These are phyloP conservation scores for Mesodorylaimus sp. DNA, from an alignment of 2,888 invertebrate genomes.

Conservation along the genomic window DNA sequence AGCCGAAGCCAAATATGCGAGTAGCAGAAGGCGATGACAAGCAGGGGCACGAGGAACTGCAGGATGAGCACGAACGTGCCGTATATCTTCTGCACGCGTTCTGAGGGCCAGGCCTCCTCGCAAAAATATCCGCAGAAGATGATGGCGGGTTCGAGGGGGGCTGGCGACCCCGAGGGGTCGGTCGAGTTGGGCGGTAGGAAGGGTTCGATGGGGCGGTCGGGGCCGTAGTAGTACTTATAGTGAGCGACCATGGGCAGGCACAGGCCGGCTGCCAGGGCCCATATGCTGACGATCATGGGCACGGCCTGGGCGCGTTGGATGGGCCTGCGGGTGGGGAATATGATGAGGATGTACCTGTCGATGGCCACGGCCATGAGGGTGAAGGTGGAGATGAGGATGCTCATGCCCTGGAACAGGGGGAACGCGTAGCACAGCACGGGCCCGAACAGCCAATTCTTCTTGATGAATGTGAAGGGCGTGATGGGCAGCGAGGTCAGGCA, in stretches of 20 bases:
- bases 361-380: slow-evolving; percentile 87
- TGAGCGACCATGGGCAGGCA: slow-evolving; percentile 66
- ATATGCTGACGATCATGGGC: slow-evolving; percentile 62
- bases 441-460: not conserved
- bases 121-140: slow-evolving; percentile 42
- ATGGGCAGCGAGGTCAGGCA: slow-evolving; percentile 1
- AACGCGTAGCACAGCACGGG: slow-evolving; percentile 33
- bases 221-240: too few species aligned
- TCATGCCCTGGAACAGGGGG: slow-evolving; percentile 73
- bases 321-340: not conserved
- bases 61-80: slow-evolving; percentile 63
- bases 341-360: slow-evolving; percentile 48
- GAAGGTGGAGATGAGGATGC: slow-evolving; percentile 83
- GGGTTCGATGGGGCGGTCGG: too few species aligned
- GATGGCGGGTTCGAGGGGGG: too few species aligned
- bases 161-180: too few species aligned
- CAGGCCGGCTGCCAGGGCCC: slow-evolving; percentile 65
- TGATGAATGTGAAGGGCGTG: slow-evolving; percentile 1
- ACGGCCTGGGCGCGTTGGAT: slow-evolving; percentile 47
- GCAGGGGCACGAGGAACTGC: slow-evolving; percentile 78
- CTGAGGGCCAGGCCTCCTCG: slow-evolving; percentile 59
- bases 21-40: slow-evolving; percentile 79
- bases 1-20: slow-evolving; percentile 47
- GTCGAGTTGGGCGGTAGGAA: too few species aligned
- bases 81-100: slow-evolving; percentile 52